Percentiles rank a stretch among this genome's conserved stretches.
Evolutionary conservation across 2,113 vertebrate genomes (phyloP).

Genomic region (Epinephelus moara): DNA sequence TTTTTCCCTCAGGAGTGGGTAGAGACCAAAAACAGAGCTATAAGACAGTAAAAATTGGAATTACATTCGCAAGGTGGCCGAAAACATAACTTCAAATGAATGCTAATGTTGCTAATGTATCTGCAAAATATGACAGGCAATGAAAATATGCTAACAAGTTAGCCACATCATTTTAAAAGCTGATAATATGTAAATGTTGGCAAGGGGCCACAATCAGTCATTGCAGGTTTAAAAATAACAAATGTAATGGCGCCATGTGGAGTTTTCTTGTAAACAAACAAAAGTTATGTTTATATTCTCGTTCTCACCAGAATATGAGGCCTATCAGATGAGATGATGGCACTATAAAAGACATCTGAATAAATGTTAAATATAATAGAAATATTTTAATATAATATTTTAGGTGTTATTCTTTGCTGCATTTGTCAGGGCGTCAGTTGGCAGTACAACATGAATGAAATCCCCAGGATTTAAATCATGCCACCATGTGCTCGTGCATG

Average conservation of each 20-base stretch:
- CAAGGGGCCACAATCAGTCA: not conserved
- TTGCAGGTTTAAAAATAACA: too few species aligned
- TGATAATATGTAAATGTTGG: too few species aligned
- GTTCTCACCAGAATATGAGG: not conserved
- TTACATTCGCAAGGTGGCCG: not conserved
- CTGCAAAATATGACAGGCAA: not conserved
- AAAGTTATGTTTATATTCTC: not conserved
- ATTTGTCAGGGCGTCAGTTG: too few species aligned
- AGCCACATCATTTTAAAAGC: not conserved
- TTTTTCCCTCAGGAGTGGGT: not conserved
- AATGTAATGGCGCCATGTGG: too few species aligned
- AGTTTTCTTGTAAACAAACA: constrained; percentile 1
- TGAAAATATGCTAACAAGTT: not conserved
- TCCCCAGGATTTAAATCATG: not conserved
- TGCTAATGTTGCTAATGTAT: not conserved
- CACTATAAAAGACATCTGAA: too few species aligned
- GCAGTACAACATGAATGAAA: not conserved
- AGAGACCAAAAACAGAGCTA: not conserved
- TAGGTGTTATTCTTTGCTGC: too few species aligned
- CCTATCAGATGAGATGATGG: not conserved
- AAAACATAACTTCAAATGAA: not conserved
- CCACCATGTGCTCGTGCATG: not conserved
- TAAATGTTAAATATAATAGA: too few species aligned
- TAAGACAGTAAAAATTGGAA: not conserved
- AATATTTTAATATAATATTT: too few species aligned